Evolutionary conservation across 2,888 invertebrate genomes (phyloP), one percentile per base, ranked within the genome.

Genomic region (Nebria salina): DNA sequence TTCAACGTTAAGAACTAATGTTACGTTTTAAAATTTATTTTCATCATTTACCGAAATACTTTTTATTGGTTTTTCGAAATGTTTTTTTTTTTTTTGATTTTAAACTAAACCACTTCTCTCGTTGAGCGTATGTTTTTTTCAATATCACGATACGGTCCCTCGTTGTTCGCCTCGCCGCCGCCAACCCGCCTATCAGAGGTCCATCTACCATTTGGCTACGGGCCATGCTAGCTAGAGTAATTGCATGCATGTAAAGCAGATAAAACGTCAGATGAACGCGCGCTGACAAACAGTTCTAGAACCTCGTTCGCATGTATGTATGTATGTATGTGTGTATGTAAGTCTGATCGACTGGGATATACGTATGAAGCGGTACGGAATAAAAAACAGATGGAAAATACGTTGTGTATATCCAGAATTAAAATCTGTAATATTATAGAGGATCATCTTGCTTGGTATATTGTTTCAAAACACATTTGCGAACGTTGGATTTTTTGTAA

Each of bases 141-240:
- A 54, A 54, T 54, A 54, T 54, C 54, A 54, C 54, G 54, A 54
- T 70, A 70, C 70, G 70, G 26, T 11, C 8, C 66, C 13, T 26
- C 65, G 65, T 34, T 1, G 15, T 13, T 65, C 64, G 20, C 65
- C 76, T 68, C 68, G 66, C 8, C 66, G 34, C 34, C 68, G 11
- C 68, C 41, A 20, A 15, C 42, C 43, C 20, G n/a, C 34, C 76
- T 42, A 76, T 76, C 66, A 41, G 34, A 34, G 42, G 26, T 26
- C 65, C 68, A 65, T 76, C 76, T 66, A 26, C 42, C 42, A 43
- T 79, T 77, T 79, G 74, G 86, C 87, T 85, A 83, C 84, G 85
- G 87, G 87, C 85, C 83, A 85, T 86, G 85, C 86, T 86, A 87
- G 85, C 86, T 86, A 87, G 86, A 86, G 86, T 87, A 87, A 87